Evolutionary conservation across 2,113 vertebrate genomes (phyloP), one percentile per base, ranked within the genome.

Genomic region (Stegostoma tigrinum): DNA sequence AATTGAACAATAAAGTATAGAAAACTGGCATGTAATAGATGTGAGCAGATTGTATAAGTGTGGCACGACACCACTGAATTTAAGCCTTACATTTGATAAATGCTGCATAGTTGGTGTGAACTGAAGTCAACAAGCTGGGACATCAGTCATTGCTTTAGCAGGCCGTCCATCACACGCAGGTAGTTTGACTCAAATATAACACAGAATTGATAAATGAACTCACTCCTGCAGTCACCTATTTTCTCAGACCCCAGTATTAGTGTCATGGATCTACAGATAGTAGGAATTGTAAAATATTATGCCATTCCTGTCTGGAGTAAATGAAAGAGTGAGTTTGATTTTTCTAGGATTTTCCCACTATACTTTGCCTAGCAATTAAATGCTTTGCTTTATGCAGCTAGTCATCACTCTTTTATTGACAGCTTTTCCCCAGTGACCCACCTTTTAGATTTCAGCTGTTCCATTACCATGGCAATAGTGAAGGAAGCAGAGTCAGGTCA

Each of bases 401-500:
- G 61, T 66, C 89, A 93, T 93, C 89, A 67, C 61, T 93, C 89
- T 93, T 42, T n/a, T n/a, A 66, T 61, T 66, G 89, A 93, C 89
- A 93, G 89, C 61, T 93, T 93, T 61, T 64, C 89, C 89, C 87
- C 14, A 64, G 87, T 64, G 87, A n/a, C 87, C 61, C 64, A 64
- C 61, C 55, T 66, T 30, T 21, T 38, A 66, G 61, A 17, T 93
- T 93, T 64, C 55, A 93, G 89, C 89, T 93, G 89, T 93, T 67
- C 89, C n/a, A 66, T 93, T 61, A 93, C 89, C 89, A 93, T 93
- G 89, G 89, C 89, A 93, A 93, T 93, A n/a, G 61, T 38, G 64
- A n/a, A 19, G 30, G 87, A 91, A 75, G 21, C 61, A 93, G 55
- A 91, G 61, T 38, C 21, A 3, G 89, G 55, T 93, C 12, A 10